Evolutionary conservation across 2,888 invertebrate species (phyloP).

Genomic region (Zhuqinia jingwanae): DNA sequence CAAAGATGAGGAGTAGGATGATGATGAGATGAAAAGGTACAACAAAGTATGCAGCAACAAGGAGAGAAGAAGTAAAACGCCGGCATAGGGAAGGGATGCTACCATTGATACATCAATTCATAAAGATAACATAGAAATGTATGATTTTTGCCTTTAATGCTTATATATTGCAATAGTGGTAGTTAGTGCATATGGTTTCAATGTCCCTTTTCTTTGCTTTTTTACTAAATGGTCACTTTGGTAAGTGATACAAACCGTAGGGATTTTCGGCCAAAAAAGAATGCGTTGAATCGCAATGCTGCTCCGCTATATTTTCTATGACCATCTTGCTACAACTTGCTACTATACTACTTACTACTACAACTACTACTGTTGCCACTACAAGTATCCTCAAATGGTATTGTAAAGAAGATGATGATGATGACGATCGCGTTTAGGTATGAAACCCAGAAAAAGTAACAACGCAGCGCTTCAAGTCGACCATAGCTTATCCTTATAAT

Average conservation of each 20-base stretch:
- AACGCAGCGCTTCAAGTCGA: not conserved
- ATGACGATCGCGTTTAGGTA: slow-evolving; percentile 51
- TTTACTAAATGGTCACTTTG: slow-evolving; percentile 59
- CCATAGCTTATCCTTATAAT: slow-evolving; percentile 24
- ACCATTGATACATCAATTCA: too few species aligned
- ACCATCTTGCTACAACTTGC: slow-evolving; percentile 48
- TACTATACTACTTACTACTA: slow-evolving; percentile 37
- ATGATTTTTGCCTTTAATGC: not conserved
- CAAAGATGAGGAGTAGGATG: slow-evolving; percentile 14
- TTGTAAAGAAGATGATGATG: slow-evolving; percentile 43
- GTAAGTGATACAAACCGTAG: slow-evolving; percentile 41
- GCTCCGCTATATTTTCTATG: slow-evolving; percentile 2
- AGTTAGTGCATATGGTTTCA: not conserved
- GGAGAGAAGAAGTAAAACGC: slow-evolving; percentile 3
- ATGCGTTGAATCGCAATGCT: slow-evolving; percentile 25
- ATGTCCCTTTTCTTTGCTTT: slow-evolving; percentile 46
- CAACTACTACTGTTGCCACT: slow-evolving; percentile 16
- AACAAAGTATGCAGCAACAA: slow-evolving; percentile 44
- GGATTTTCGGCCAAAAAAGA: slow-evolving; percentile 51
- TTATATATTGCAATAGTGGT: not conserved
- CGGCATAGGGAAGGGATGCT: slow-evolving; percentile 12
- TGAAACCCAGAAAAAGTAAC: slow-evolving; percentile 53
- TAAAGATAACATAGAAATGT: not conserved
- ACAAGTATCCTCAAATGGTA: slow-evolving; percentile 43
- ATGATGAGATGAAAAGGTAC: slow-evolving; percentile 32